Evolutionary conservation across 2,797 vertebrate genomes (phyloP).

Genomic region (Anguilla megastoma): DNA sequence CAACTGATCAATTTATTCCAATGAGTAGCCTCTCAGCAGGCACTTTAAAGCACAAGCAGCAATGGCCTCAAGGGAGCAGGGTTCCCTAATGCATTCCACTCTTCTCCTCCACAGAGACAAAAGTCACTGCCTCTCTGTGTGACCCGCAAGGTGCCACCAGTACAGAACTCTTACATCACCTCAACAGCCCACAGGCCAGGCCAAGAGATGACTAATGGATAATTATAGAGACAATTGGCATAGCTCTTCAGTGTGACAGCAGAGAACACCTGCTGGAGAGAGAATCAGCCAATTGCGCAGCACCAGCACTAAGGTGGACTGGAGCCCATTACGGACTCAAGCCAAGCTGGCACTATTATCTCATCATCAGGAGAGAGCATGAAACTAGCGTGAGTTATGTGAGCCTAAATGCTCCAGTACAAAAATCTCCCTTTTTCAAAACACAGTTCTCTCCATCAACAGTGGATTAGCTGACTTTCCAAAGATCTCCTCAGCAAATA

Average conservation of each 20-base stretch:
- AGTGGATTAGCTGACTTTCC: neutral
- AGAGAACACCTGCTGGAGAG: slow-evolving; percentile 1
- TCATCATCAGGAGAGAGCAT: neutral
- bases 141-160: neutral
- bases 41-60: slow-evolving; percentile 13
- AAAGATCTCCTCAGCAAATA: neutral
- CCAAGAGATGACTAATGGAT: neutral
- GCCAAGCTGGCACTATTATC: neutral
- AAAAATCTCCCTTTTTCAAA: neutral
- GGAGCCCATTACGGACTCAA: neutral
- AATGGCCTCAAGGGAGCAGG: neutral
- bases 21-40: slow-evolving; percentile 14
- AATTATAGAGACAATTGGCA: slow-evolving; percentile 14
- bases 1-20: neutral
- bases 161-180: slow-evolving; percentile 11
- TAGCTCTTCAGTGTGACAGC: neutral
- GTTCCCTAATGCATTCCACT: neutral
- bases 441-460: neutral
- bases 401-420: neutral
- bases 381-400: neutral
- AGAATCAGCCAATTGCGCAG: neutral
- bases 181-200: neutral
- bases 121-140: neutral
- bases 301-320: neutral
- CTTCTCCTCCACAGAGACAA: neutral